phyloP scores from a whole-genome alignment of 2,888 invertebrate species.

The Elegia similella region DNA sequence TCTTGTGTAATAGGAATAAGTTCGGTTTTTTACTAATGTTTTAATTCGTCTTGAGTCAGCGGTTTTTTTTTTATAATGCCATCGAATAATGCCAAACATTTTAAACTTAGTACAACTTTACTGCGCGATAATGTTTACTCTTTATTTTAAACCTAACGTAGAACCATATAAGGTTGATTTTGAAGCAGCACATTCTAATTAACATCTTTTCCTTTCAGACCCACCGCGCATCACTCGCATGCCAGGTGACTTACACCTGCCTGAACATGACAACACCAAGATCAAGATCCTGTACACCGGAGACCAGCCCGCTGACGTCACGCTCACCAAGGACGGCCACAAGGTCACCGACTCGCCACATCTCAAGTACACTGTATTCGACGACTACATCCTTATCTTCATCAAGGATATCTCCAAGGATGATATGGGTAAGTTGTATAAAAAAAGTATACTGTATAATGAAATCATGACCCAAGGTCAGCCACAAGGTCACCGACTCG shows the following conservation, averaged over 20 bases:
- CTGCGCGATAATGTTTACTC: no score
- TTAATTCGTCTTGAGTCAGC: no score
- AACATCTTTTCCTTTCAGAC: constrained; percentile 54
- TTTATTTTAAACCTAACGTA: no score
- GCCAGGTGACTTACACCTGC: constrained; percentile 93
- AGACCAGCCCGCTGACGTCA: constrained; percentile 96
- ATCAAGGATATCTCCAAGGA: constrained; percentile 94
- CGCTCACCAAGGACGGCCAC: constrained; percentile 91
- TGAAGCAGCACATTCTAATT: no score
- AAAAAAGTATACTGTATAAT: no score
- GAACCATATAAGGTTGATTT: no score
- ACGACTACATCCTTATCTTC: constrained; percentile 97
- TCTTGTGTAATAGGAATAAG: no score
- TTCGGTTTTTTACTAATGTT: no score
- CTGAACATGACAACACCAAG: constrained; percentile 98
- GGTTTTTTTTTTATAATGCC: no score
- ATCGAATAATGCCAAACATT: no score
- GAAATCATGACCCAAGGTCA: no score
- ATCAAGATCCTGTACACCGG: constrained; percentile 98
- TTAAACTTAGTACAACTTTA: no score
- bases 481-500: constrained; percentile 87
- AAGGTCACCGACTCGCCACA: constrained; percentile 87
- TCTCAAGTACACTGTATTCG: constrained; percentile 95
- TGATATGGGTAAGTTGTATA: constrained; percentile 87
- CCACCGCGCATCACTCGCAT: constrained; percentile 96